Conservation (phyloP, 1,140 invertebrate species). For the Drosophila littoralis region DNA sequence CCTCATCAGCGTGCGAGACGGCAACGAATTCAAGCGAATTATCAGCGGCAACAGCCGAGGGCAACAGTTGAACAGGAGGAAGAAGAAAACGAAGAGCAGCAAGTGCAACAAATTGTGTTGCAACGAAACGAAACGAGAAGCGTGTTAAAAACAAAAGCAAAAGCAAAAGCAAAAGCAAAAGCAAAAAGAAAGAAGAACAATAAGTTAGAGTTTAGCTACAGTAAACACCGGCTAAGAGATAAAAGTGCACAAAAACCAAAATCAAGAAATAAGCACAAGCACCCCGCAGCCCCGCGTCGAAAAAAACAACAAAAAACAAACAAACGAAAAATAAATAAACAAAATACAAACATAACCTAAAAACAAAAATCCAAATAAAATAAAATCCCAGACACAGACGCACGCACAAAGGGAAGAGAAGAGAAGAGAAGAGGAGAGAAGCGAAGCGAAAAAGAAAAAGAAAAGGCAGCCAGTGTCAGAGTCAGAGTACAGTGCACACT, state of each 20-base stretch:
- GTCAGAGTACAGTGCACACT: constrained; percentile 12
- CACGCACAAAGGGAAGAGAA: neutral
- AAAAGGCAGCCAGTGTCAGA: neutral
- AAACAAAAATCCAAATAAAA: neutral
- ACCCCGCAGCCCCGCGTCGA: neutral
- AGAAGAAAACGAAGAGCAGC: constrained; percentile 17
- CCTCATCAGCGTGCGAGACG: constrained; percentile 51
- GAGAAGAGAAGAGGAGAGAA: neutral
- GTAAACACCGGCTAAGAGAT: constrained; percentile 9
- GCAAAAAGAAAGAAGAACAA: neutral
- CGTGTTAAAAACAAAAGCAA: no score
- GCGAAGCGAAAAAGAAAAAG: neutral
- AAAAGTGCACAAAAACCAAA: constrained; percentile 4
- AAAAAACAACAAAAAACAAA: neutral
- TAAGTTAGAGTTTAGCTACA: neutral
- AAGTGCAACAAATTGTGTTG: neutral
- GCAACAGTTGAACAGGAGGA: constrained; percentile 40
- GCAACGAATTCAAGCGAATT: constrained; percentile 62
- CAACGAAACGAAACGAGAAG: constrained; percentile 12
- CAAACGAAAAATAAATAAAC: neutral
- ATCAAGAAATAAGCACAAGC: neutral
- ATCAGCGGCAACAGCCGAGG: constrained; percentile 46
- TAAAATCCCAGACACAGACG: neutral
- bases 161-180: no score
- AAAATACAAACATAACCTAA: neutral